Percentiles rank a stretch among this genome's conserved stretches.
These are phyloP conservation scores for Pseudanteris insignis DNA, from an alignment of 2,888 invertebrate genomes.

Conservation along the genomic window DNA sequence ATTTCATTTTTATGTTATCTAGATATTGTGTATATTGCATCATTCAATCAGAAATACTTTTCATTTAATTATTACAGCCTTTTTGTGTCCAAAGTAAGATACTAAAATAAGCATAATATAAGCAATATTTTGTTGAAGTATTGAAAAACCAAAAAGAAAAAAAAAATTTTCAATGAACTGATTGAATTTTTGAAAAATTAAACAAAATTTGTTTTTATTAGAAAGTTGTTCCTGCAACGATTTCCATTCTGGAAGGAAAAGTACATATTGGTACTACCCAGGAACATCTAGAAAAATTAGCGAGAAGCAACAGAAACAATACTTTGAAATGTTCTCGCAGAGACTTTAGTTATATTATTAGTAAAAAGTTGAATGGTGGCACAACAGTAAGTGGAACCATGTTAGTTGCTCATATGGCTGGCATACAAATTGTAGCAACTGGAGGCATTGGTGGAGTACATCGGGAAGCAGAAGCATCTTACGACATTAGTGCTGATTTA, in stretches of 20 bases:
- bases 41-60: too few species aligned
- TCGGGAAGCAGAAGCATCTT: conserved; percentile 81
- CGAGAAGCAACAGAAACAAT: conserved; percentile 66
- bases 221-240: conserved; percentile 91
- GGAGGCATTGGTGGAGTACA: conserved; percentile 97
- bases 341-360: conserved; percentile 81
- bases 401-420: conserved; percentile 81
- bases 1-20: too few species aligned
- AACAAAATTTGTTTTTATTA: conserved; percentile 56
- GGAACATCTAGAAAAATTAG: conserved; percentile 74
- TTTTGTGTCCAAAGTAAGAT: too few species aligned
- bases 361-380: conserved; percentile 81
- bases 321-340: conserved; percentile 87
- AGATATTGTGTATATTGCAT: too few species aligned
- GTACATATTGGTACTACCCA: conserved; percentile 80
- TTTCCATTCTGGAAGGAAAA: conserved; percentile 86
- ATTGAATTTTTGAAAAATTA: too few species aligned
- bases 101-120: too few species aligned
- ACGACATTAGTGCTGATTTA: conserved; percentile 96
- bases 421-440: conserved; percentile 92
- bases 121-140: too few species aligned
- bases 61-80: too few species aligned
- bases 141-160: too few species aligned
- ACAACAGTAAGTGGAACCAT: conserved; percentile 97
- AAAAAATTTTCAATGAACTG: too few species aligned